Base-by-base conservation (phyloP, 1,140 invertebrate species). In the Calliphora vicina region DNA sequence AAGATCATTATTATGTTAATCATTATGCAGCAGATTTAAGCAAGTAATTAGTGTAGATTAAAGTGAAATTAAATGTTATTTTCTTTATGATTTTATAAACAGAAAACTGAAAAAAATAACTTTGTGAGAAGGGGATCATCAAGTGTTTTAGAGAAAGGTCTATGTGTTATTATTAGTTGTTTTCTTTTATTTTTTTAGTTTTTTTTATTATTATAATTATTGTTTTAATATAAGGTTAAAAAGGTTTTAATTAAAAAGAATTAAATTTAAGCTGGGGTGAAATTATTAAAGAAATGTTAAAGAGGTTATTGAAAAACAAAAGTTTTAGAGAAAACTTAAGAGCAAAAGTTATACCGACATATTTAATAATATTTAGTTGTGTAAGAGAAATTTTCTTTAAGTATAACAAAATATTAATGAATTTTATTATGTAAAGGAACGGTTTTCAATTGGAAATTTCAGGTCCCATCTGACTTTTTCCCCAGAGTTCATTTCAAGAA, bases 31-130 rank as follows among this genome's bases (percentile, higher is more conserved):
- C 23, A 23, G 23, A 67, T 67, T 67, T 25, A 25, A 23, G 6
- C 61, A 67, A 67, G 61, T 67, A 67, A 67, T 67, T 67, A 67
- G n/a, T 67, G 61, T 67, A 67, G 61, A 67, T 67, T 67, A 25
- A 67, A 67, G 61, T 67, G 61, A 67, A 67, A 67, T 67, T 67
- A 67, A 23, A 67, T 67, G n/a, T 67, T 67, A 67, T 67, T n/a
- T n/a, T n/a, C n/a, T n/a, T n/a, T 67, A 23, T 67, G 6, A 20
- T 23, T 67, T 23, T 50, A 50, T 6, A n/a, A 35, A 35, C 6
- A 35, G 35, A 35, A 29, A n/a, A n/a, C n/a, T n/a, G n/a, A n/a
- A 29, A 29, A 29, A 29, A 35, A 10, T 6, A 5, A 35, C 13
- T 50, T 50, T 50, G 15, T 50, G 35, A 50, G 45, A 50, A 50